These are phyloP conservation scores for Epinephelus fuscoguttatus DNA, from an alignment of 2,113 vertebrate species.

Conservation along the genomic window DNA sequence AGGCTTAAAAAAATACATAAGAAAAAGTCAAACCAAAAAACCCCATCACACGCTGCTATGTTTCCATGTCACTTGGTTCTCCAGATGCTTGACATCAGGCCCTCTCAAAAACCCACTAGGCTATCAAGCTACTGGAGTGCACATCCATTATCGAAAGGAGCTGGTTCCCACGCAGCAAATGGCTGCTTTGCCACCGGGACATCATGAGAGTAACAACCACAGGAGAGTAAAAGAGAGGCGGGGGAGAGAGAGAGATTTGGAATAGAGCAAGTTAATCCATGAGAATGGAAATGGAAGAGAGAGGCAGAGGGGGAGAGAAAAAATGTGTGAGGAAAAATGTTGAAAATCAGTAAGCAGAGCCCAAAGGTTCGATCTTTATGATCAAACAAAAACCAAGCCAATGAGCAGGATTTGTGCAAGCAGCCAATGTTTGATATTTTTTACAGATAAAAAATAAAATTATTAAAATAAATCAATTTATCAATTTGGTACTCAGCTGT, in stretches of 20 bases:
- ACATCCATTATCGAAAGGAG: slow-evolving; percentile 68
- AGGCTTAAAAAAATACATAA: neutral
- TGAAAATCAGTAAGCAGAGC: neutral
- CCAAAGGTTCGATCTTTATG: neutral
- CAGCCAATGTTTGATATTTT: neutral
- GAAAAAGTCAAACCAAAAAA: neutral
- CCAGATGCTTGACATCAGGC: slow-evolving; percentile 38
- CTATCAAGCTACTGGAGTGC: slow-evolving; percentile 40
- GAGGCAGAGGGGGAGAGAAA: neutral
- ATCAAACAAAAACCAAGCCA: neutral
- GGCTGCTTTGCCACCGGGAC: slow-evolving; percentile 41
- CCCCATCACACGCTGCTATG: neutral
- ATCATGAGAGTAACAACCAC: slow-evolving; percentile 11
- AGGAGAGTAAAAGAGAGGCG: neutral
- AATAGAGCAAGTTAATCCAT: slow-evolving; percentile 7
- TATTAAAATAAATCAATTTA: no score
- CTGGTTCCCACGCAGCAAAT: slow-evolving; percentile 54
- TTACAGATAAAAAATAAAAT: neutral
- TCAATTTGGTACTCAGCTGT: neutral
- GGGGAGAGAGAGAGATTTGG: neutral
- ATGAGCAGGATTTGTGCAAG: neutral
- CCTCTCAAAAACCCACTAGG: slow-evolving; percentile 43
- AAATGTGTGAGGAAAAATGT: neutral
- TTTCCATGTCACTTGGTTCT: slow-evolving; percentile 28
- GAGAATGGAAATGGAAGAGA: neutral